Evolutionary conservation across 2,888 invertebrate genomes (phyloP).

Genomic region (Steinernema scapterisci): DNA sequence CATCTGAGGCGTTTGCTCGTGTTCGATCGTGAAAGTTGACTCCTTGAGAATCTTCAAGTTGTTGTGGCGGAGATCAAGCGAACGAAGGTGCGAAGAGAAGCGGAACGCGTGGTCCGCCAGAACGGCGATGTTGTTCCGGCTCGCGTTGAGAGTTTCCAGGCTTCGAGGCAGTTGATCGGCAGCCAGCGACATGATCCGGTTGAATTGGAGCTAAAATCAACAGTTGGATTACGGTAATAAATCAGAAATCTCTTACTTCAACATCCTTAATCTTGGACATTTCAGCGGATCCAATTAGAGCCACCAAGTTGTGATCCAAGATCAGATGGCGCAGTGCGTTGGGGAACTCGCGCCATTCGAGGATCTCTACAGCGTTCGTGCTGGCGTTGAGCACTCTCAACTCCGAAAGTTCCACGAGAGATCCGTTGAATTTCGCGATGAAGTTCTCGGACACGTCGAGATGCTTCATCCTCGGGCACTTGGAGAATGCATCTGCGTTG

Average conservation of each 20-base stretch:
- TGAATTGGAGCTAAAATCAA: constrained; percentile 35
- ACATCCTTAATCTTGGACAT: constrained; percentile 2
- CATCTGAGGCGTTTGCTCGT: constrained; percentile 66
- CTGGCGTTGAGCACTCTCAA: constrained; percentile 73
- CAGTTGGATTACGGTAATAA: neutral
- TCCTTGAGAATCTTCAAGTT: constrained; percentile 82
- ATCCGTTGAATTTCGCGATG: constrained; percentile 75
- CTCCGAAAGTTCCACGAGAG: constrained; percentile 83
- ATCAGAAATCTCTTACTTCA: neutral
- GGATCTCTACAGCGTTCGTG: constrained; percentile 39
- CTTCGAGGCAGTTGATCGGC: constrained; percentile 42
- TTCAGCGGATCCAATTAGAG: constrained; percentile 44
- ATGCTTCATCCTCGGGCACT: constrained; percentile 52
- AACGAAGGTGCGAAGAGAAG: constrained; percentile 80
- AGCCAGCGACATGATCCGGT: constrained; percentile 49
- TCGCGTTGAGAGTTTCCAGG: constrained; percentile 27
- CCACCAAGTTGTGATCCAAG: constrained; percentile 49
- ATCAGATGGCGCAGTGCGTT: constrained; percentile 38
- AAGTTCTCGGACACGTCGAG: constrained; percentile 56
- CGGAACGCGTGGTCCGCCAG: constrained; percentile 22
- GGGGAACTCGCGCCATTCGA: constrained; percentile 50
- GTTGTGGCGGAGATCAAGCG: constrained; percentile 84
- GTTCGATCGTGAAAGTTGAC: constrained; percentile 82
- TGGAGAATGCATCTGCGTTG: constrained; percentile 57
- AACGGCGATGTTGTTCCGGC: constrained; percentile 8